Percentiles rank a stretch among this genome's conserved stretches.
phyloP scores from a whole-genome alignment of 2,888 invertebrate genomes.

The Nycteola revayana region DNA sequence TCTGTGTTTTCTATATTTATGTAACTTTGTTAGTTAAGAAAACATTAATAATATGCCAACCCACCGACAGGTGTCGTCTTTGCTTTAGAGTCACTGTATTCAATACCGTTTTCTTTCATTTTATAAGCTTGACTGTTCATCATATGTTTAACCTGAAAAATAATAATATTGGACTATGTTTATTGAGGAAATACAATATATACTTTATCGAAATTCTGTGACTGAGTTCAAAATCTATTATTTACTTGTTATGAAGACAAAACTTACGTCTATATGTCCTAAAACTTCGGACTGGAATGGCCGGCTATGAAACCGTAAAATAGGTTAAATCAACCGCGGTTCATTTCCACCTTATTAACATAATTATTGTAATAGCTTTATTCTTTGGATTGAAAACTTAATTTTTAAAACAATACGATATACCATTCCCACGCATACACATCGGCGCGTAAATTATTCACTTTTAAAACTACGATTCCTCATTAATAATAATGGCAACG shows the following conservation, averaged over 20 bases:
- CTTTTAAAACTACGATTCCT: conserved; percentile 14
- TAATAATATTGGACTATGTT: neutral
- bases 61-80: conserved; percentile 72
- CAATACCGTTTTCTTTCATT: conserved; percentile 58
- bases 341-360: conserved; percentile 18
- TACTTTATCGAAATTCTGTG: no score
- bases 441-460: conserved; percentile 3
- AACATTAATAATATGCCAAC: no score
- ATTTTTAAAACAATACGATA: neutral
- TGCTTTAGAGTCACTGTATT: conserved; percentile 55
- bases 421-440: conserved; percentile 1
- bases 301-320: conserved; percentile 24
- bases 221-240: no score
- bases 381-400: no score
- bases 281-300: conserved; percentile 20
- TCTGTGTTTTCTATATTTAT: no score
- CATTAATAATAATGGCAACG: conserved; percentile 22
- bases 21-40: no score
- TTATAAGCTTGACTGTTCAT: conserved; percentile 64
- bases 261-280: conserved; percentile 18
- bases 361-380: neutral
- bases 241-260: neutral
- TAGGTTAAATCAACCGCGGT: conserved; percentile 24
- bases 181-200: no score
- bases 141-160: conserved; percentile 20